These are phyloP conservation scores for Hybos culiciformis DNA, from an alignment of 2,888 invertebrate genomes.

Conservation along the genomic window DNA sequence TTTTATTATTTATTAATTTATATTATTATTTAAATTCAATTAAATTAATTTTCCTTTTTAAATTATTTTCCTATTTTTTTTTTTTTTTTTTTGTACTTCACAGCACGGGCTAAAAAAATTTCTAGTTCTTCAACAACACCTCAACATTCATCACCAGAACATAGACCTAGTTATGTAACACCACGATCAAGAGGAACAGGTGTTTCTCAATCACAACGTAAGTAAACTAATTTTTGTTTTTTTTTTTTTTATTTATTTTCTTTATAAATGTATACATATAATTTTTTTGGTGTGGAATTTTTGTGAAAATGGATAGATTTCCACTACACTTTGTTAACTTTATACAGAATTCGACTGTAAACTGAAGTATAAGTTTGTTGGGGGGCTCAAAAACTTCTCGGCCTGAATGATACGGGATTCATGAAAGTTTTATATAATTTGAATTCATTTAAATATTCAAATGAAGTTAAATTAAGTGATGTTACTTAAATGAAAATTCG, in stretches of 20 bases:
- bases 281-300: background rate
- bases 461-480: too few relatives aligned
- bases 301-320: too few relatives aligned
- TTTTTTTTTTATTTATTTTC: background rate
- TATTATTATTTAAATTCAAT: background rate
- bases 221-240: constrained; percentile 30
- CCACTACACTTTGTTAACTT: too few relatives aligned
- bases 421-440: too few relatives aligned
- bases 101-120: constrained; percentile 53
- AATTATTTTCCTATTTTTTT: background rate
- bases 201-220: constrained; percentile 90
- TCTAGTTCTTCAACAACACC: constrained; percentile 26
- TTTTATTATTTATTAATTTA: constrained; percentile 2
- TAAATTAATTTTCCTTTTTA: background rate
- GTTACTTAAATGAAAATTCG: too few relatives aligned
- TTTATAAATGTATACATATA: background rate
- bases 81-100: constrained; percentile 2
- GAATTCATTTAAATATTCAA: too few relatives aligned
- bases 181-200: constrained; percentile 65
- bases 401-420: too few relatives aligned
- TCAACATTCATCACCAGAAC: constrained; percentile 42
- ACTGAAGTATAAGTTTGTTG: too few relatives aligned
- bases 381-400: too few relatives aligned
- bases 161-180: constrained; percentile 36
- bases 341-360: too few relatives aligned